Evolutionary conservation across 2,113 vertebrate genomes (phyloP).

Genomic region (Leptodactylus fuscus): DNA sequence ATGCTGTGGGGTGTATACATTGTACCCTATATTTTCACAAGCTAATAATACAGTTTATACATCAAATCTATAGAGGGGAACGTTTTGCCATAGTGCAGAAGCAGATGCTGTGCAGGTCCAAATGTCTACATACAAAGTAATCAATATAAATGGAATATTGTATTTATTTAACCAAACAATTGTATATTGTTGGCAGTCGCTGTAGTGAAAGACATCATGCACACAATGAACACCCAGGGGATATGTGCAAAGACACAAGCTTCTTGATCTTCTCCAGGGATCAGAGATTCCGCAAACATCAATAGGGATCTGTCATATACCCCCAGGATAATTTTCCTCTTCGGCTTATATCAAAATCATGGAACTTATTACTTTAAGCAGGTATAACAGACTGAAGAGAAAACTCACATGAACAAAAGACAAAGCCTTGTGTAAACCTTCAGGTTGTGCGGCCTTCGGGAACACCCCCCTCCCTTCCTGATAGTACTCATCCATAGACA

Average conservation of each 20-base stretch:
- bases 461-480: too few species aligned
- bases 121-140: neutral
- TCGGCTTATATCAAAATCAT: neutral
- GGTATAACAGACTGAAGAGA: neutral
- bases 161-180: neutral
- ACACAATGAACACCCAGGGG: neutral
- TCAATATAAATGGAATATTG: neutral
- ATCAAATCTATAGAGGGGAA: neutral
- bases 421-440: neutral
- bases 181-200: neutral
- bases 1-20: too few species aligned
- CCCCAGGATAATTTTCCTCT: neutral
- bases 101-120: neutral
- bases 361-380: neutral
- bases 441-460: too few species aligned
- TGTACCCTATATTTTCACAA: neutral
- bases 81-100: neutral
- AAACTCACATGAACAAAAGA: neutral
- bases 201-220: neutral
- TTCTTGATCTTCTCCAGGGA: neutral
- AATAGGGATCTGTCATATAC: constrained; percentile 15
- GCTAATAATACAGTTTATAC: neutral
- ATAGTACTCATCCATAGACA: too few species aligned
- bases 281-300: neutral
- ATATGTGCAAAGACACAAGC: neutral